These are phyloP conservation scores for Melopsittacus undulatus DNA, from an alignment of 2,797 vertebrate genomes.

Conservation along the genomic window DNA sequence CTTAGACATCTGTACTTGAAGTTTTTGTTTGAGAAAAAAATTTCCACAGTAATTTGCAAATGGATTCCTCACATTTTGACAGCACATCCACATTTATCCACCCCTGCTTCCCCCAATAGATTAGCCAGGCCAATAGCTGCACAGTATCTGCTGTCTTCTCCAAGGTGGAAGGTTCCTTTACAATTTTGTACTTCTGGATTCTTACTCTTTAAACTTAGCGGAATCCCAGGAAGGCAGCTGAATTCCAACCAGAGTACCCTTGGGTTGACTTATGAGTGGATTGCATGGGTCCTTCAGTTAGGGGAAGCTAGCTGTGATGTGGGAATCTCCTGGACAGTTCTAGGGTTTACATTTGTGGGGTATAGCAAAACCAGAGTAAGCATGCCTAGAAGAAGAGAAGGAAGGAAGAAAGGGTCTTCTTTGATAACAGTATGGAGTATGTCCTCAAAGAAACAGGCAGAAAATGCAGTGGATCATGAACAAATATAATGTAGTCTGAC, in stretches of 20 bases:
- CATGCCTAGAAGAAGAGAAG: background rate
- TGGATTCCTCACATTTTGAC: conserved; percentile 56
- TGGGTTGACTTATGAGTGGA: background rate
- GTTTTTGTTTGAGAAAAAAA: conserved; percentile 46
- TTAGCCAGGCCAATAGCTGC: conserved; percentile 21
- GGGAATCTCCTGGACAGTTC: background rate
- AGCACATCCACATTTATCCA: conserved; percentile 29
- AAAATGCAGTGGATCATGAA: conserved; percentile 52
- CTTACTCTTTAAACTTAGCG: background rate
- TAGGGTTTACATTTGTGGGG: background rate
- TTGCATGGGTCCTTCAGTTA: background rate
- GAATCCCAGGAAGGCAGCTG: background rate
- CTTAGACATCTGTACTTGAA: conserved; percentile 55
- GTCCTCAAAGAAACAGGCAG: conserved; percentile 21
- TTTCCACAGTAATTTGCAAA: conserved; percentile 59
- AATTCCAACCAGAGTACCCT: background rate
- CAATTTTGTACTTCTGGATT: background rate
- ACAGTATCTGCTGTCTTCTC: background rate
- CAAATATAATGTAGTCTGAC: conserved; percentile 57
- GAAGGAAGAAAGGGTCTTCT: background rate
- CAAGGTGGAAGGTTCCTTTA: background rate
- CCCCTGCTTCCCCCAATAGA: background rate
- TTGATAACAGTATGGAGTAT: background rate
- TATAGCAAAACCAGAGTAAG: background rate
- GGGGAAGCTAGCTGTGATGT: background rate